Evolutionary conservation across 2,888 invertebrate genomes (phyloP).

Genomic region (Mechanitis messenoides): DNA sequence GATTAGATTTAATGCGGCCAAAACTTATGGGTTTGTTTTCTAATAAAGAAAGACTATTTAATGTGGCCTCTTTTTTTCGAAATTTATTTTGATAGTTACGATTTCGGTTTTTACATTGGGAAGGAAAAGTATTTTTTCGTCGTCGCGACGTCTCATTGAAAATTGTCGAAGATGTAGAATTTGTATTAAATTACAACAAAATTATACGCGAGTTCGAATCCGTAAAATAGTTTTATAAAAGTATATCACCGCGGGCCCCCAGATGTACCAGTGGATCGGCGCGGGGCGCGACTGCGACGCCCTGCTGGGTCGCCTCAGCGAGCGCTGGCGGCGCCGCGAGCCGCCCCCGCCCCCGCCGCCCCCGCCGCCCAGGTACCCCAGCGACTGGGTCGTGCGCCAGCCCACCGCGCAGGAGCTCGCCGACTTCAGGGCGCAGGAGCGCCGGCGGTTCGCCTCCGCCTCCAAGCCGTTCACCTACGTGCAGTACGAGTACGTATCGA

Average conservation of each 20-base stretch:
- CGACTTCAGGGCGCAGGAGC: conserved; percentile 87
- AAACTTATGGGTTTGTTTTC: no score
- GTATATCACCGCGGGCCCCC: not conserved
- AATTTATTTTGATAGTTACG: no score
- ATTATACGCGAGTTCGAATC: no score
- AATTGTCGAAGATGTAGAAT: no score
- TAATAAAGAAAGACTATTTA: no score
- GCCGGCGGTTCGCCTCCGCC: conserved; percentile 89
- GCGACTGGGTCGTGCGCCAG: conserved; percentile 86
- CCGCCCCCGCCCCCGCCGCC: conserved; percentile 47
- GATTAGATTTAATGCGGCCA: no score
- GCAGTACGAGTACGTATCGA: conserved; percentile 87
- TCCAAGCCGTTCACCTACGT: conserved; percentile 94
- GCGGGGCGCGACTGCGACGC: conserved; percentile 93
- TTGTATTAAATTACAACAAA: no score
- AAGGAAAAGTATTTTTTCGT: no score
- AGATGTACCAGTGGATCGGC: conserved; percentile 94
- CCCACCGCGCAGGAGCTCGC: conserved; percentile 86
- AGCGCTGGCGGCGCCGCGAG: conserved; percentile 84
- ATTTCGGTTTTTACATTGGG: no score
- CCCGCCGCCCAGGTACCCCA: conserved; percentile 54
- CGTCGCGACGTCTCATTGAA: no score
- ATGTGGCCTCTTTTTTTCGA: no score
- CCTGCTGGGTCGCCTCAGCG: conserved; percentile 83
- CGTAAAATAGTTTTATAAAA: no score